Percentiles rank a stretch among this genome's conserved stretches.
These are phyloP conservation scores for Catharus fuscescens DNA, from an alignment of 2,113 vertebrate genomes.

Conservation along the genomic window DNA sequence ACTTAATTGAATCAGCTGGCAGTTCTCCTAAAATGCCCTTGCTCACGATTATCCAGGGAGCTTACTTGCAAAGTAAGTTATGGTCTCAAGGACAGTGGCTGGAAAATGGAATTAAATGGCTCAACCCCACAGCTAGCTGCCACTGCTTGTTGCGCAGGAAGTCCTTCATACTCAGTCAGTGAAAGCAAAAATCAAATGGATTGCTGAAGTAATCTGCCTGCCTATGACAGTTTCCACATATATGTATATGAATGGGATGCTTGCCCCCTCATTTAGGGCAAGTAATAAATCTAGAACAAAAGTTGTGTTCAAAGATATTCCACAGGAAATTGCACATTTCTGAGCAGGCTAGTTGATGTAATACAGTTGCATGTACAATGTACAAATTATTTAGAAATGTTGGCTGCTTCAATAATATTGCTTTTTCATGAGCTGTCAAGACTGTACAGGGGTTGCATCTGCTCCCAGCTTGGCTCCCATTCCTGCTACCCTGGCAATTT, in stretches of 20 bases:
- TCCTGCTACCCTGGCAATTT: neutral
- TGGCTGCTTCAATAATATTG: neutral
- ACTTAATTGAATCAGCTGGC: neutral
- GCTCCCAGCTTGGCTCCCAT: neutral
- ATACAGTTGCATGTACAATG: neutral
- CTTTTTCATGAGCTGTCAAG: neutral
- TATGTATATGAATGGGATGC: rapidly evolving
- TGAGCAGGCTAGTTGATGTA: neutral
- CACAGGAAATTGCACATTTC: neutral
- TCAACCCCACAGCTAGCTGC: neutral
- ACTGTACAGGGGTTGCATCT: neutral
- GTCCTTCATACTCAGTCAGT: neutral
- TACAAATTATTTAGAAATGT: neutral
- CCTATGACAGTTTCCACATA: rapidly evolving
- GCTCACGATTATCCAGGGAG: neutral
- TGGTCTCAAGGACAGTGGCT: neutral
- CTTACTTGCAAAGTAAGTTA: neutral
- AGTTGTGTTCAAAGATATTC: neutral
- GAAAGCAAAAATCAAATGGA: neutral
- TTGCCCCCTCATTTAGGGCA: neutral
- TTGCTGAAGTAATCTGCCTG: neutral
- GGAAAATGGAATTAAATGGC: neutral
- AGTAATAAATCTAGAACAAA: neutral
- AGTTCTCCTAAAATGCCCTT: neutral
- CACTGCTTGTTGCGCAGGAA: neutral